A percentile compares a stretch with the other conserved stretches of the same genome.
phyloP scores from a whole-genome alignment of 1,140 invertebrate genomes.

The Belonocnema kinseyi region DNA sequence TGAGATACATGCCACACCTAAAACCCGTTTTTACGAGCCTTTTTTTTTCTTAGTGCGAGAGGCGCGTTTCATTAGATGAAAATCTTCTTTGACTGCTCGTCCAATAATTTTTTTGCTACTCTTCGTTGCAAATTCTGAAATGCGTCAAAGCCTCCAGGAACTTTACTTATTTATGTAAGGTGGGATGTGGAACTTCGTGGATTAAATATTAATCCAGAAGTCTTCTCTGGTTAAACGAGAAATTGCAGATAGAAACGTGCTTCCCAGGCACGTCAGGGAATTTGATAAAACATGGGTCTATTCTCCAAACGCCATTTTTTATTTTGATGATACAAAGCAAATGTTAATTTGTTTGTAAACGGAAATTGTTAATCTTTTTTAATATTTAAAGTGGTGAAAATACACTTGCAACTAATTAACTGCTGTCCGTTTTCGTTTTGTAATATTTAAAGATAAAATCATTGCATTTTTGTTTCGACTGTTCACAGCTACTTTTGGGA shows the following conservation, averaged over 20 bases:
- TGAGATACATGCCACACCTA: not conserved
- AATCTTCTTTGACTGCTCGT: not conserved
- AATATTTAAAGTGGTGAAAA: no score
- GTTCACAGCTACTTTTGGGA: no score
- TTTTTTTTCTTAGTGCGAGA: not conserved
- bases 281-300: not conserved
- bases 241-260: constrained; percentile 26
- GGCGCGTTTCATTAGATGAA: not conserved
- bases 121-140: not conserved
- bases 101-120: not conserved
- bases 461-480: no score
- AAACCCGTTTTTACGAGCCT: not conserved
- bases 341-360: no score
- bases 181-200: constrained; percentile 14
- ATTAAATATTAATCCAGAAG: constrained; percentile 15
- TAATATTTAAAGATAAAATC: no score
- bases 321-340: no score
- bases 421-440: no score
- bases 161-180: constrained; percentile 15
- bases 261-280: not conserved
- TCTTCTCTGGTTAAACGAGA: constrained; percentile 11
- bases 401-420: no score
- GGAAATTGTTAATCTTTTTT: no score
- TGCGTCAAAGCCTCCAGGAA: constrained; percentile 11
- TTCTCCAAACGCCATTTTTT: not conserved